Conservation (phyloP, 2,113 vertebrate genomes). For the Oxyruncus cristatus region DNA sequence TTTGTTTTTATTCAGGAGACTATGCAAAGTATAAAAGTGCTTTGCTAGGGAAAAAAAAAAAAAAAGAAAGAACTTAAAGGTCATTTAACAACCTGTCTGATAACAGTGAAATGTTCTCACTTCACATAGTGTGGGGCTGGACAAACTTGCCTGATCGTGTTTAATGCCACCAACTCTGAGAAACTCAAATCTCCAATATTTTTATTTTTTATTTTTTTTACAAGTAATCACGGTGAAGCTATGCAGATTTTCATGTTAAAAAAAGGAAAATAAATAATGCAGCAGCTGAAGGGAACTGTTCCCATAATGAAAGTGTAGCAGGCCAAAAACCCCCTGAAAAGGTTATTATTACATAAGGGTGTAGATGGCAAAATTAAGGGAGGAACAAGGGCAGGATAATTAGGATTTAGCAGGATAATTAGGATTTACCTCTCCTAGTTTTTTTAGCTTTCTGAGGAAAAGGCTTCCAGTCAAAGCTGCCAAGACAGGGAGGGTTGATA, state of each 20-base stretch:
- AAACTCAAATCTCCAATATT: not conserved
- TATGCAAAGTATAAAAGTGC: not conserved
- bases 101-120: constrained; percentile 9
- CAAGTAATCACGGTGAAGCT: not conserved
- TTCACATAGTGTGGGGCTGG: not conserved
- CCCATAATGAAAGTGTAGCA: not conserved
- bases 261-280: not conserved
- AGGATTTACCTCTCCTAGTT: not conserved
- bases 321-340: not conserved
- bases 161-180: not conserved
- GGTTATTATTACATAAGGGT: not conserved
- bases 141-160: not conserved
- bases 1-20: constrained; percentile 25
- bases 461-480: not conserved
- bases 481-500: not conserved
- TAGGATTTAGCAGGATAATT: not conserved
- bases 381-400: not conserved
- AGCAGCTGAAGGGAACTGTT: not conserved
- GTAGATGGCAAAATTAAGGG: not conserved
- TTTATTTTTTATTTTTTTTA: not conserved
- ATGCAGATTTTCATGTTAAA: not conserved
- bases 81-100: constrained; percentile 42
- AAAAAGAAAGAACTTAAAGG: constrained; percentile 12
- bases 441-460: not conserved
- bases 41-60: not conserved